phyloP scores from a whole-genome alignment of 2,888 invertebrate genomes.

The Serripes groenlandicus region DNA sequence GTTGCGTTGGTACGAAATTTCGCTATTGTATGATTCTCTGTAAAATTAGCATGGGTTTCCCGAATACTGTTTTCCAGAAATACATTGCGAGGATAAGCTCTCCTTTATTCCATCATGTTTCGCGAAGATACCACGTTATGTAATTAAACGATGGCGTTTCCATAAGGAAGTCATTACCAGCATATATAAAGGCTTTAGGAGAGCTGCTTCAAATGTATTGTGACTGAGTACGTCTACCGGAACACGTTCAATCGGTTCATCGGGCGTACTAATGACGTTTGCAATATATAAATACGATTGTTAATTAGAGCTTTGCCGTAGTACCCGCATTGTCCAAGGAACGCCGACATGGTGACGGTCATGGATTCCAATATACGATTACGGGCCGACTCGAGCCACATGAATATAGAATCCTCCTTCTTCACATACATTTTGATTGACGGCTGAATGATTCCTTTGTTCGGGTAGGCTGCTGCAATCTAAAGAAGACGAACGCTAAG shows the following conservation, averaged over 20 bases:
- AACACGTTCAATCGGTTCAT: slow-evolving; percentile 77
- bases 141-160: slow-evolving; percentile 81
- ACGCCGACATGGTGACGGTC: slow-evolving; percentile 76
- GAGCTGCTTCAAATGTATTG: slow-evolving; percentile 81
- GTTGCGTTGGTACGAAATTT: slow-evolving; percentile 73
- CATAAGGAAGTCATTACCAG: slow-evolving; percentile 71
- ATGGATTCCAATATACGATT: slow-evolving; percentile 78
- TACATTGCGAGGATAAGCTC: slow-evolving; percentile 79
- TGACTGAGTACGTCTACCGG: slow-evolving; percentile 82
- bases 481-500: slow-evolving; percentile 73
- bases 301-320: slow-evolving; percentile 81
- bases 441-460: slow-evolving; percentile 80
- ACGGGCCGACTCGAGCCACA: slow-evolving; percentile 79
- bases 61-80: slow-evolving; percentile 78
- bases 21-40: slow-evolving; percentile 73
- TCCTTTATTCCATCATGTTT: slow-evolving; percentile 80
- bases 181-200: slow-evolving; percentile 77
- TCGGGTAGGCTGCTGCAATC: slow-evolving; percentile 79
- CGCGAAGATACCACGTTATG: slow-evolving; percentile 80
- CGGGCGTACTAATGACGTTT: slow-evolving; percentile 76
- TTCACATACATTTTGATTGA: slow-evolving; percentile 76
- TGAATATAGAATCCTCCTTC: slow-evolving; percentile 76
- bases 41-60: slow-evolving; percentile 74
- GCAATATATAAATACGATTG: slow-evolving; percentile 79
- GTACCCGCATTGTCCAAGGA: slow-evolving; percentile 77